phyloP scores from a whole-genome alignment of 2,797 vertebrate genomes.

The Aldrovandia affinis region DNA sequence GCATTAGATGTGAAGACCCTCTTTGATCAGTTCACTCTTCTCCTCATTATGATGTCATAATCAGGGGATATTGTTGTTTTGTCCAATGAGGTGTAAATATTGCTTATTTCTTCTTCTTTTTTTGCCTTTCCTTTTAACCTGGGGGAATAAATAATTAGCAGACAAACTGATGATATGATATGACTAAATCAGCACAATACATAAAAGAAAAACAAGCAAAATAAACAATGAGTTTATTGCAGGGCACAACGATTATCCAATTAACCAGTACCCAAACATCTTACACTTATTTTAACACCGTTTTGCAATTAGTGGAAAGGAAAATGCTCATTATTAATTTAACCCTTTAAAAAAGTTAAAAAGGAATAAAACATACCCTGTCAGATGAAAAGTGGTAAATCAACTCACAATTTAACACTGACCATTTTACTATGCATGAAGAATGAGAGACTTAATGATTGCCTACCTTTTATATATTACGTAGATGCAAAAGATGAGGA shows the following conservation, averaged over 20 bases:
- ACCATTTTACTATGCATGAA: not conserved
- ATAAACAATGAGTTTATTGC: too few species aligned
- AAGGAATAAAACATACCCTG: not conserved
- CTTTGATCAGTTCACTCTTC: not conserved
- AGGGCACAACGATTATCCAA: too few species aligned
- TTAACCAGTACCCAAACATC: too few species aligned
- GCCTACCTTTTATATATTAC: not conserved
- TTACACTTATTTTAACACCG: too few species aligned
- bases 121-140: not conserved
- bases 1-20: too few species aligned
- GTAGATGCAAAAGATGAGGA: not conserved
- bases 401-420: not conserved
- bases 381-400: too few species aligned
- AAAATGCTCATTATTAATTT: too few species aligned
- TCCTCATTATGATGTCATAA: not conserved
- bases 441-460: too few species aligned
- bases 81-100: constrained; percentile 4
- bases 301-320: too few species aligned
- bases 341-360: not conserved
- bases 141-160: not conserved
- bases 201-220: too few species aligned
- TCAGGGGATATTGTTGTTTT: not conserved
- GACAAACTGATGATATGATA: too few species aligned
- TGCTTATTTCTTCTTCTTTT: not conserved
- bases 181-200: too few species aligned